phyloP scores from a whole-genome alignment of 2,797 vertebrate species.

The Anomalospiza imberbis region DNA sequence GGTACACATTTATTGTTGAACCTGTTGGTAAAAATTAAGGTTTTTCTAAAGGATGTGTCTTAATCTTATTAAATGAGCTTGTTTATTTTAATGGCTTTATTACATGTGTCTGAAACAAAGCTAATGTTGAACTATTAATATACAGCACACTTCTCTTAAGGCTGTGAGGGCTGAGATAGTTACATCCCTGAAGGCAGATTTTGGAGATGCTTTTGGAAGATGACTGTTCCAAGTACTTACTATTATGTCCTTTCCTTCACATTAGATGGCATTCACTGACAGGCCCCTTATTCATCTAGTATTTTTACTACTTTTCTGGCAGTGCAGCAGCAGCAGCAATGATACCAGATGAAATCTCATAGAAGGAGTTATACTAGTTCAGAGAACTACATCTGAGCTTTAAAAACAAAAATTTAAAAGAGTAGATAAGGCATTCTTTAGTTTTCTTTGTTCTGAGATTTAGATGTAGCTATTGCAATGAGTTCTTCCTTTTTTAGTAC shows the following conservation, averaged over 20 bases:
- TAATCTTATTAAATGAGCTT: neutral
- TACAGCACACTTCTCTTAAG: neutral
- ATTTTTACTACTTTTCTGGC: neutral
- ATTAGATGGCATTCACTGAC: neutral
- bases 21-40: neutral
- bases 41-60: neutral
- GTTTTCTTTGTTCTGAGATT: constrained; percentile 7
- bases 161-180: neutral
- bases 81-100: neutral
- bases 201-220: neutral
- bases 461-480: neutral
- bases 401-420: neutral
- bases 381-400: neutral
- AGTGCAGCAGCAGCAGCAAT: neutral
- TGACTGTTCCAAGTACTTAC: neutral
- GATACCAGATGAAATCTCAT: neutral
- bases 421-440: neutral
- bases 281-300: neutral
- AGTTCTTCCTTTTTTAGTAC: neutral
- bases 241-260: neutral
- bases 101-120: neutral
- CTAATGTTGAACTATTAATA: neutral
- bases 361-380: neutral
- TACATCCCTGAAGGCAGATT: neutral
- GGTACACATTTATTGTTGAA: neutral